Conservation (phyloP, 1,140 invertebrate species). For the Pinna nobilis region DNA sequence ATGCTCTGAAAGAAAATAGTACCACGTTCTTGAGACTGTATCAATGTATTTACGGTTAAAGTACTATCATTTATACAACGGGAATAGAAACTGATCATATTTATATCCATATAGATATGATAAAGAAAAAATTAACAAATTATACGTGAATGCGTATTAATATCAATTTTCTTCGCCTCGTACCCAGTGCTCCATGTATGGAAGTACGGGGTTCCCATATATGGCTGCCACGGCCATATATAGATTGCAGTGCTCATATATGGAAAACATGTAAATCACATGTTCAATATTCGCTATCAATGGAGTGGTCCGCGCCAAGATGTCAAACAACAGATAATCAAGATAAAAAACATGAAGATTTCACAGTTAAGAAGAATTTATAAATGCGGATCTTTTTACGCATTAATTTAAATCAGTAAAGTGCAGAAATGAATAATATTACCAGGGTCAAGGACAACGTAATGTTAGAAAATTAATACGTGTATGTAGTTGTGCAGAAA, state of each 20-base stretch:
- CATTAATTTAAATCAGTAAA: too few relatives aligned
- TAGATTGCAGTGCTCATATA: conserved; percentile 47
- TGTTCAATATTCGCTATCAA: too few relatives aligned
- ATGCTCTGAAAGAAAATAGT: conserved; percentile 8
- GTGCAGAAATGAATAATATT: too few relatives aligned
- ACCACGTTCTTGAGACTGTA: not conserved
- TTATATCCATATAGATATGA: not conserved
- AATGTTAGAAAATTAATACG: too few relatives aligned
- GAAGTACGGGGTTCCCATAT: conserved; percentile 68
- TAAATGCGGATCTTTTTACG: too few relatives aligned
- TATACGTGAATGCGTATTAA: not conserved
- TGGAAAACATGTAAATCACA: conserved; percentile 30
- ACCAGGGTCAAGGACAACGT: too few relatives aligned
- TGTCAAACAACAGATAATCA: conserved; percentile 1
- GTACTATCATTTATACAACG: not conserved
- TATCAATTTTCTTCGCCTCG: conserved; percentile 22
- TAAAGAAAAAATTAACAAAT: too few relatives aligned
- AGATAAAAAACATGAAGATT: too few relatives aligned
- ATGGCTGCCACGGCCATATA: conserved; percentile 72
- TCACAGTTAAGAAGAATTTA: too few relatives aligned
- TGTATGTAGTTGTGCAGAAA: too few relatives aligned
- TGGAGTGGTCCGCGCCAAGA: conserved; percentile 9
- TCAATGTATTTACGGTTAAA: not conserved
- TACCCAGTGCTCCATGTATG: conserved; percentile 63
- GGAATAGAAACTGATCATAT: not conserved